A percentile compares a stretch with the other conserved stretches of the same genome.
Evolutionary conservation across 1,140 invertebrate species (phyloP).

Genomic region (Eupristina koningsbergeri): DNA sequence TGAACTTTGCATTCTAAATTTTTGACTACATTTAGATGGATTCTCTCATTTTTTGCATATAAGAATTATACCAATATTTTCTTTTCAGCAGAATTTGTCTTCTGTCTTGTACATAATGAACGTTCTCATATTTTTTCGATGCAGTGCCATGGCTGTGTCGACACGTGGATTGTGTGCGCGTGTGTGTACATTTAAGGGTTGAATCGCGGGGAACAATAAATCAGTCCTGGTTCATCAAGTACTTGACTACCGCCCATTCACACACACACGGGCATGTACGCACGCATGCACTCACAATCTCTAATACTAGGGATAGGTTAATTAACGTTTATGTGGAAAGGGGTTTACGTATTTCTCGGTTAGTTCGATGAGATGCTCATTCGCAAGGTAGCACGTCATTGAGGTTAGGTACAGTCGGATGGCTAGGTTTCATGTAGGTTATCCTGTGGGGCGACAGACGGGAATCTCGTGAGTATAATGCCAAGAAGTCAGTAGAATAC

Average conservation of each 20-base stretch:
- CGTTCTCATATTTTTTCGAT: background rate
- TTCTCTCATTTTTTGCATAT: background rate
- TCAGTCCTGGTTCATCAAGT: background rate
- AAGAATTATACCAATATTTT: background rate
- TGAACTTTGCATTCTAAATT: background rate
- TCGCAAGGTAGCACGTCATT: background rate
- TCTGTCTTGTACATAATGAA: background rate
- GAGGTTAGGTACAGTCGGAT: background rate
- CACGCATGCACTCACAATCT: too few relatives aligned
- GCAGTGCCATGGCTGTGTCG: too few relatives aligned
- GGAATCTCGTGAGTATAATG: background rate
- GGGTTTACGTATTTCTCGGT: background rate
- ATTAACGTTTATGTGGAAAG: constrained; percentile 20
- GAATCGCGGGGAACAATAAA: background rate
- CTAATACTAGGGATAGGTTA: too few relatives aligned
- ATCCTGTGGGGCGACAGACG: background rate
- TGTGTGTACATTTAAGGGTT: background rate
- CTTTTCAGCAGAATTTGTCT: background rate
- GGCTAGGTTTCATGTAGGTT: background rate
- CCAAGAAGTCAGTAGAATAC: background rate
- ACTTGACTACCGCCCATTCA: background rate
- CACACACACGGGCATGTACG: background rate
- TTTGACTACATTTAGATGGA: background rate
- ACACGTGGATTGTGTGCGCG: background rate
- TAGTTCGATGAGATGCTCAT: background rate